phyloP scores from a whole-genome alignment of 2,113 vertebrate genomes.

The Amphiprion ocellaris region DNA sequence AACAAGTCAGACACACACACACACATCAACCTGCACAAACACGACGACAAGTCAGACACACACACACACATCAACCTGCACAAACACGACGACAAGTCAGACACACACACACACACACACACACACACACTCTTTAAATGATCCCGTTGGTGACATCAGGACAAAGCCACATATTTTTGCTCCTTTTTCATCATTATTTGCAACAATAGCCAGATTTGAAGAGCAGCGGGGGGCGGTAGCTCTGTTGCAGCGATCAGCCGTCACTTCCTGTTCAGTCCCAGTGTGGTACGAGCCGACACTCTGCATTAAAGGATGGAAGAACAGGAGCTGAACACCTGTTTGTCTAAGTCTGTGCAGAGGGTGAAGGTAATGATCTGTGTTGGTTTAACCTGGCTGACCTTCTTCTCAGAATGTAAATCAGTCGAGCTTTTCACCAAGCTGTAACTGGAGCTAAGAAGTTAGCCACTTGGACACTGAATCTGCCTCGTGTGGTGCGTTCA shows the following conservation, averaged over 20 bases:
- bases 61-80: too few relatives aligned
- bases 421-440: conserved; percentile 69
- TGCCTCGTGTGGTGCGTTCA: conserved; percentile 11
- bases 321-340: conserved; percentile 60
- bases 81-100: too few relatives aligned
- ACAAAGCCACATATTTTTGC: conserved; percentile 48
- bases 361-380: conserved; percentile 50
- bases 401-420: conserved; percentile 73
- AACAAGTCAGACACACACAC: conserved; percentile 8
- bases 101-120: neutral
- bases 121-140: conserved; percentile 3
- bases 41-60: neutral
- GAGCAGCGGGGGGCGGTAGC: conserved; percentile 46
- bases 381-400: conserved; percentile 68
- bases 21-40: conserved; percentile 26
- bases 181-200: conserved; percentile 45
- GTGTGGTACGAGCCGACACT: neutral
- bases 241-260: conserved; percentile 61
- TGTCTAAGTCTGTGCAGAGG: conserved; percentile 38
- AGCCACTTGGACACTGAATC: conserved; percentile 49
- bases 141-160: conserved; percentile 14
- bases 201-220: conserved; percentile 63
- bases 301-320: conserved; percentile 20
- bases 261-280: conserved; percentile 53
- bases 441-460: conserved; percentile 71